These are phyloP conservation scores for Muscicapa comitata DNA, from an alignment of 2,797 vertebrate genomes.

Conservation along the genomic window DNA sequence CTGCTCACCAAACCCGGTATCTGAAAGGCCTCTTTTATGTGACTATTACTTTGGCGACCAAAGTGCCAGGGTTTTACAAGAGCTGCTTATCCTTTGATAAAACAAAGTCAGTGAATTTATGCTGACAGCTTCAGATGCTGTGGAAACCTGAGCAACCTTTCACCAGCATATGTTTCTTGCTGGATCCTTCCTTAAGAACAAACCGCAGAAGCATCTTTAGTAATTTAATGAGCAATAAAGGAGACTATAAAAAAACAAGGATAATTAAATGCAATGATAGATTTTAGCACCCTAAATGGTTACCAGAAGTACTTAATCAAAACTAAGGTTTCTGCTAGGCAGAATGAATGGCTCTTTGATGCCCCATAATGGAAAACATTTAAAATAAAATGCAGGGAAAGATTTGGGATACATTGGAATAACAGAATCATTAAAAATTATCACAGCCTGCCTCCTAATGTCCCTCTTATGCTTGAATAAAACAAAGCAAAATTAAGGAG, in stretches of 20 bases:
- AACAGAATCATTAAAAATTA: conserved; percentile 5
- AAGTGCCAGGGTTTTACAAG: conserved; percentile 48
- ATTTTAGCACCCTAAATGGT: conserved; percentile 54
- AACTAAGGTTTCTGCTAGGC: conserved; percentile 34
- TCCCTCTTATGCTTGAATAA: not conserved
- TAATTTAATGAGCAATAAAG: conserved; percentile 60
- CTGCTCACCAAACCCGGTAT: conserved; percentile 17
- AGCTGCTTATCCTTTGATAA: conserved; percentile 52
- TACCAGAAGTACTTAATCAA: conserved; percentile 57
- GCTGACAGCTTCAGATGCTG: conserved; percentile 43
- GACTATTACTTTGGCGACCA: conserved; percentile 42
- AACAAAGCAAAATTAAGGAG: not conserved
- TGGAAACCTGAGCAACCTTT: conserved; percentile 54
- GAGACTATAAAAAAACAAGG: conserved; percentile 10
- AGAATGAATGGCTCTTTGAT: conserved; percentile 50
- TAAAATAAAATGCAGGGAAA: conserved; percentile 16
- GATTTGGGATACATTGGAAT: not conserved
- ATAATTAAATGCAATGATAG: conserved; percentile 63
- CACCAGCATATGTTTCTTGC: not conserved
- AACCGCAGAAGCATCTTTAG: conserved; percentile 45
- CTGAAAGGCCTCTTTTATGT: conserved; percentile 51
- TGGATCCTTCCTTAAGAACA: conserved; percentile 30
- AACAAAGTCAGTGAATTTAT: conserved; percentile 59
- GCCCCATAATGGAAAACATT: conserved; percentile 13
- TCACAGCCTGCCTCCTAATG: not conserved